These are phyloP conservation scores for Drosophila anomalata DNA, from an alignment of 2,888 invertebrate genomes.

Conservation along the genomic window DNA sequence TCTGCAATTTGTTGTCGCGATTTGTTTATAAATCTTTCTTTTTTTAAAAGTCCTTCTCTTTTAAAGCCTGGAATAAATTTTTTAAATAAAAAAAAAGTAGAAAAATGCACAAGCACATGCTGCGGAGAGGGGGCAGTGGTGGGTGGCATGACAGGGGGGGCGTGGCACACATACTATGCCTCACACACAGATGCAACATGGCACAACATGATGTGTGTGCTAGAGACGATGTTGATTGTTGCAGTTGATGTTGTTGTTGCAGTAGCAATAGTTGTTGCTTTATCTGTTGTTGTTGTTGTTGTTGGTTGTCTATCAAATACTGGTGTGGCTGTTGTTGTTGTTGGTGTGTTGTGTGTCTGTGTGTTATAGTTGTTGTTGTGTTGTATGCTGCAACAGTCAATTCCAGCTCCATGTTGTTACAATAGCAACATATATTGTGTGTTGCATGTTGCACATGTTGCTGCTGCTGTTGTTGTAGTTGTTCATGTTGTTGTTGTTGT, in stretches of 20 bases:
- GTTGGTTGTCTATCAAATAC: conserved; percentile 32
- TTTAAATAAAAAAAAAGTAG: neutral
- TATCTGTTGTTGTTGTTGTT: conserved; percentile 25
- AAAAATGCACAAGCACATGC: conserved; percentile 1
- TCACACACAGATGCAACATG: conserved; percentile 83
- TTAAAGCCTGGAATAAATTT: neutral
- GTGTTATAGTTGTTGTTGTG: conserved; percentile 31
- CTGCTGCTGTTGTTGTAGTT: conserved; percentile 50
- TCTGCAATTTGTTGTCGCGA: conserved; percentile 36
- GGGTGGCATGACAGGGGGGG: conserved; percentile 6
- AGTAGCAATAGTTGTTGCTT: conserved; percentile 30
- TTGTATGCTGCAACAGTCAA: conserved; percentile 9
- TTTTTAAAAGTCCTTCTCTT: conserved; percentile 10
- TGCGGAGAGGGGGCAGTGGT: conserved; percentile 8
- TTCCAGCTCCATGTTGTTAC: conserved; percentile 31
- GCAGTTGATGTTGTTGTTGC: conserved; percentile 35
- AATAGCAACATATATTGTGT: conserved; percentile 64
- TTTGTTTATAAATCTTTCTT: conserved; percentile 31
- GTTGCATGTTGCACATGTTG: conserved; percentile 38
- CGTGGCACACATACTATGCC: conserved; percentile 83
- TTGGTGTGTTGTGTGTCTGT: conserved; percentile 36
- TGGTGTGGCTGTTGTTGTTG: conserved; percentile 22
- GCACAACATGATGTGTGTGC: conserved; percentile 78
- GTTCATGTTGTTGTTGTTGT: conserved; percentile 34
- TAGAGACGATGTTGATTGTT: conserved; percentile 43